A percentile compares a stretch with the other conserved stretches of the same genome.
phyloP scores from a whole-genome alignment of 2,888 invertebrate species.

The Alviniconcha strummeri region DNA sequence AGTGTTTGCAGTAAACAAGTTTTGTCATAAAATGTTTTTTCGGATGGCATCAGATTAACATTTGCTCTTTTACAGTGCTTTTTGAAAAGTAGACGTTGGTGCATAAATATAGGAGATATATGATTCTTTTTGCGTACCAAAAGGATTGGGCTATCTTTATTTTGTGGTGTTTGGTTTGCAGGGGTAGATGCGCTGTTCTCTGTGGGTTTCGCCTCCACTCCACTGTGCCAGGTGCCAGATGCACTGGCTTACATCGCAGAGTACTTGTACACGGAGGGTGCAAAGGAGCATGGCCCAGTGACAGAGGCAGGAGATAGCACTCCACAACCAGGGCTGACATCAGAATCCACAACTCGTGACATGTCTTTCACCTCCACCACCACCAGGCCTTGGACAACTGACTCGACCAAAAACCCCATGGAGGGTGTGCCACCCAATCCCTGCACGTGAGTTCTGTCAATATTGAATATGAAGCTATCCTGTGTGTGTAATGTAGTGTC shows the following conservation, averaged over 20 bases:
- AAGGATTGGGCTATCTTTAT: no score
- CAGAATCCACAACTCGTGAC: background rate
- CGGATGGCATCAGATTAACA: no score
- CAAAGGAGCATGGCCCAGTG: background rate
- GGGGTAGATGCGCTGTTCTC: background rate
- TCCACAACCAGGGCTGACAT: background rate
- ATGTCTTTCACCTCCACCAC: background rate
- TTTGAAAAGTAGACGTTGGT: no score
- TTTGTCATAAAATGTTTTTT: no score
- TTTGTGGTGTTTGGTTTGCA: no score
- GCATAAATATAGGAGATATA: no score
- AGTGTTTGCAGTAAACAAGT: no score
- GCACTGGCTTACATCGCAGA: background rate
- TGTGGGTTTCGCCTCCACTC: background rate
- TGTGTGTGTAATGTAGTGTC: no score
- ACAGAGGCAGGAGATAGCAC: background rate
- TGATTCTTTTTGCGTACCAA: no score
- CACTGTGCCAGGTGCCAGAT: background rate
- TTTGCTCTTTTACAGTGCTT: no score
- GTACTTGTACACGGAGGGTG: background rate
- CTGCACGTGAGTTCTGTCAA: conserved; percentile 6
- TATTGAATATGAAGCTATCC: no score
- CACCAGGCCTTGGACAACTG: background rate
- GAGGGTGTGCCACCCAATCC: background rate
- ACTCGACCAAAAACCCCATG: background rate